Conservation (phyloP, 2,888 invertebrate species). For the Liopterus haemorrhoidalis region DNA sequence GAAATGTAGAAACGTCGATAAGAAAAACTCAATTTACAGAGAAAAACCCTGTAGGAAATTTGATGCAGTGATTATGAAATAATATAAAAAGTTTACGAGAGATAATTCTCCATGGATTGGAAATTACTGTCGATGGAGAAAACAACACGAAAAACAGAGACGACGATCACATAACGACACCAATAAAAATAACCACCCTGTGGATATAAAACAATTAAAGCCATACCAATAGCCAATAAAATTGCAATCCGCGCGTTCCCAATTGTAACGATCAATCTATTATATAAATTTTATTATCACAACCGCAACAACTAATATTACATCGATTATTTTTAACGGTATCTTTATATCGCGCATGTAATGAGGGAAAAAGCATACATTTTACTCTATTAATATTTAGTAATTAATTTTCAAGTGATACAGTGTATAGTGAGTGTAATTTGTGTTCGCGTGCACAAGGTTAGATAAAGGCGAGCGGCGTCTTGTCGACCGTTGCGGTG, state of each 20-base stretch:
- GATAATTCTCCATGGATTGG: too few species aligned
- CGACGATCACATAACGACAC: slow-evolving; percentile 14
- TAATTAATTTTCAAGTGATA: slow-evolving; percentile 44
- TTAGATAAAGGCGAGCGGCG: too few species aligned
- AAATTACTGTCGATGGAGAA: too few species aligned
- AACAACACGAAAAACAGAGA: slow-evolving; percentile 1
- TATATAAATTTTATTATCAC: neutral
- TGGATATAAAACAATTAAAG: slow-evolving; percentile 15
- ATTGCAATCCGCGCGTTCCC: neutral
- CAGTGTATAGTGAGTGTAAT: slow-evolving; percentile 37
- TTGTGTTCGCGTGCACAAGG: slow-evolving; percentile 40
- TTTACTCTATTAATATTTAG: slow-evolving; percentile 46
- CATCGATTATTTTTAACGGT: neutral
- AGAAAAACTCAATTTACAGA: too few species aligned
- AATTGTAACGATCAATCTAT: slow-evolving; percentile 4
- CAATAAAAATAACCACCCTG: slow-evolving; percentile 7
- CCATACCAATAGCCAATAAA: slow-evolving; percentile 9
- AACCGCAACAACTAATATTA: neutral
- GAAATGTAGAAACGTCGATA: too few species aligned
- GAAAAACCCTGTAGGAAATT: too few species aligned
- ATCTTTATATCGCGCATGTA: slow-evolving; percentile 8
- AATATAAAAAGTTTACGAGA: too few species aligned
- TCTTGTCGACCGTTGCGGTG: too few species aligned
- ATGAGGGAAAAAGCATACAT: slow-evolving; percentile 40
- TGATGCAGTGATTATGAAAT: too few species aligned